These are phyloP conservation scores for Augochlorella aurata DNA, from an alignment of 2,888 invertebrate genomes.

Conservation along the genomic window DNA sequence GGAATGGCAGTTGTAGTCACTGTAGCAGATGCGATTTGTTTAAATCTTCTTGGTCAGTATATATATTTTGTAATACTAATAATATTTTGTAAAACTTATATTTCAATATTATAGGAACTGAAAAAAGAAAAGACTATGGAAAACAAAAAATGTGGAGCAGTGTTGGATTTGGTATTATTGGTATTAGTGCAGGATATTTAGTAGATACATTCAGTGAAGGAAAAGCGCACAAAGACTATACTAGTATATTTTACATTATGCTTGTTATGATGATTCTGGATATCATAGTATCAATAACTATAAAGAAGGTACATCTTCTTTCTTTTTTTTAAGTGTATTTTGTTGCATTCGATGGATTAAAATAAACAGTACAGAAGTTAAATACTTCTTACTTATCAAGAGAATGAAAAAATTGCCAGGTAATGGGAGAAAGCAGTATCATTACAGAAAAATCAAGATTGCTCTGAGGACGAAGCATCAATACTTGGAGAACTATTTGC, in stretches of 20 bases:
- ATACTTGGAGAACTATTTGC: constrained; percentile 74
- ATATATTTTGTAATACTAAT: not conserved
- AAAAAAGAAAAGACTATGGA: constrained; percentile 89
- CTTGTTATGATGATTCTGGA: constrained; percentile 86
- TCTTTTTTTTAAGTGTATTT: not conserved
- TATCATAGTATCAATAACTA: constrained; percentile 86
- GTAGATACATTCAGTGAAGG: constrained; percentile 89
- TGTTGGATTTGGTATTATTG: constrained; percentile 92
- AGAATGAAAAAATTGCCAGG: constrained; percentile 62
- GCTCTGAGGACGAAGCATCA: constrained; percentile 72
- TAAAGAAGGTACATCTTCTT: constrained; percentile 81
- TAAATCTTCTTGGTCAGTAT: constrained; percentile 88
- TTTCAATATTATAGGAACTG: constrained; percentile 84
- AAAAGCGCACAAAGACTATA: constrained; percentile 87
- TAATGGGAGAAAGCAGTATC: constrained; percentile 68
- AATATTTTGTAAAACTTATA: not conserved
- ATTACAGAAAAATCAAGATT: constrained; percentile 67
- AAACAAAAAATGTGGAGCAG: constrained; percentile 94
- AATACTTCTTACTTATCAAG: constrained; percentile 58
- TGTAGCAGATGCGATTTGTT: constrained; percentile 94
- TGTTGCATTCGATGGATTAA: not conserved
- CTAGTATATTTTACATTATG: constrained; percentile 91
- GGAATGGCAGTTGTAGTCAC: constrained; percentile 94
- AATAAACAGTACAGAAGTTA: constrained; percentile 46
- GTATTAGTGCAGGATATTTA: constrained; percentile 89